Conservation (phyloP, 2,113 vertebrate genomes). For the Neolamprologus fasciatus region DNA sequence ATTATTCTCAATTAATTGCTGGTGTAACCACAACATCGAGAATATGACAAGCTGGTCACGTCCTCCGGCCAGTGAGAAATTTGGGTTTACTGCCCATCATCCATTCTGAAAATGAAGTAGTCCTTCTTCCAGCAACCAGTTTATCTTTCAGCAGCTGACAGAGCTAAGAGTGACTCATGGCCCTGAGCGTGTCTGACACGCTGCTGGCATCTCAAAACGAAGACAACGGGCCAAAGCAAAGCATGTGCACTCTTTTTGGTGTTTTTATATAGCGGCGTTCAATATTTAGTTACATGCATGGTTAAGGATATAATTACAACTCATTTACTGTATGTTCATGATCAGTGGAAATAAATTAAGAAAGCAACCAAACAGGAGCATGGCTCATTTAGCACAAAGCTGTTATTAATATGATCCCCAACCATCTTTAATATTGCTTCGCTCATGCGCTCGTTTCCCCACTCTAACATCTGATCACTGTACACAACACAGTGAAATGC, state of each 20-base stretch:
- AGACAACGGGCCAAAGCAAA: slow-evolving; percentile 6
- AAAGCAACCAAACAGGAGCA: neutral
- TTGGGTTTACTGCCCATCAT: neutral
- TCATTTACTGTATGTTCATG: neutral
- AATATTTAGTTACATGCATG: neutral
- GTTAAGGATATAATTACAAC: neutral
- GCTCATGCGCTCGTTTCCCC: neutral
- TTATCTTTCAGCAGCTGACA: neutral
- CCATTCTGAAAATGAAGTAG: neutral
- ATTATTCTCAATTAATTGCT: neutral
- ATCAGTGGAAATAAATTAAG: neutral
- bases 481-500: neutral
- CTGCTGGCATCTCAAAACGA: neutral
- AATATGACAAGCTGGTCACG: neutral
- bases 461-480: neutral
- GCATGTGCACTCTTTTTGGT: neutral
- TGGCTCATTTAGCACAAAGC: neutral
- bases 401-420: neutral
- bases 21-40: neutral
- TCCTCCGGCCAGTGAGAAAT: neutral
- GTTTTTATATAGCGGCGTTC: neutral
- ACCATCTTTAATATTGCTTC: neutral
- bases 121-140: neutral
- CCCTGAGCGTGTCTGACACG: neutral
- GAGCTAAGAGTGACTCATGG: slow-evolving; percentile 11